A percentile compares a stretch with the other conserved stretches of the same genome.
phyloP scores from a whole-genome alignment of 2,888 invertebrate species.

The Zygogramma bicolorata region DNA sequence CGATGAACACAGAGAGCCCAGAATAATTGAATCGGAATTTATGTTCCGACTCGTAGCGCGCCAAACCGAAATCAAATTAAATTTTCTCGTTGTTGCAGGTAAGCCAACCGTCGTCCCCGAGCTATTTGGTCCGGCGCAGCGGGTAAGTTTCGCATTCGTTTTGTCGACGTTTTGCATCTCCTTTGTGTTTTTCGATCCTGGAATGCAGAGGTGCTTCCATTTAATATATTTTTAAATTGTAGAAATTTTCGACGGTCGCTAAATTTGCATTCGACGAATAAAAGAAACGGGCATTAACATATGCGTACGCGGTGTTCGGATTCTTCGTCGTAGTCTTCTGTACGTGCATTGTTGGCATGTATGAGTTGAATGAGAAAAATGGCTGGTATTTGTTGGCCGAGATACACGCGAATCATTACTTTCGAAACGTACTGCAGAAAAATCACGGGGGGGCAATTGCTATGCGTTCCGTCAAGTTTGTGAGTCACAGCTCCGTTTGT shows the following conservation, averaged over 20 bases:
- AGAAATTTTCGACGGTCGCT: constrained; percentile 43
- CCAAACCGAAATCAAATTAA: constrained; percentile 28
- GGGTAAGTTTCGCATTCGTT: constrained; percentile 35
- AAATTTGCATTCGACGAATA: constrained; percentile 40
- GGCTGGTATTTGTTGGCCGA: constrained; percentile 23
- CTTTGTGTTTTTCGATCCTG: constrained; percentile 30
- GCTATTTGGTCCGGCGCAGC: constrained; percentile 17
- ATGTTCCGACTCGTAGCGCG: constrained; percentile 7
- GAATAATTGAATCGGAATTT: constrained; percentile 12
- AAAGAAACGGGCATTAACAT: constrained; percentile 32
- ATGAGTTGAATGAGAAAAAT: constrained; percentile 33
- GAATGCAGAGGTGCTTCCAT: constrained; percentile 41
- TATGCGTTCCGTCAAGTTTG: not conserved
- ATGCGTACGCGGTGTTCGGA: constrained; percentile 32
- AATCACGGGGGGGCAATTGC: not conserved
- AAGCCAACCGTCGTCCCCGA: constrained; percentile 25
- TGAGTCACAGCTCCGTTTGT: too few relatives aligned
- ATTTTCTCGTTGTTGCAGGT: constrained; percentile 36
- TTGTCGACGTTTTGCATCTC: constrained; percentile 30
- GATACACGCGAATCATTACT: constrained; percentile 31
- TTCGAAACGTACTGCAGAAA: not conserved
- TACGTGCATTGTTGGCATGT: constrained; percentile 33
- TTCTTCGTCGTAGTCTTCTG: constrained; percentile 25
- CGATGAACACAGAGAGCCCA: not conserved
- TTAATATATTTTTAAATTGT: constrained; percentile 42